These are phyloP conservation scores for Magallana ariakensis DNA, from an alignment of 1,140 invertebrate genomes.

Conservation along the genomic window DNA sequence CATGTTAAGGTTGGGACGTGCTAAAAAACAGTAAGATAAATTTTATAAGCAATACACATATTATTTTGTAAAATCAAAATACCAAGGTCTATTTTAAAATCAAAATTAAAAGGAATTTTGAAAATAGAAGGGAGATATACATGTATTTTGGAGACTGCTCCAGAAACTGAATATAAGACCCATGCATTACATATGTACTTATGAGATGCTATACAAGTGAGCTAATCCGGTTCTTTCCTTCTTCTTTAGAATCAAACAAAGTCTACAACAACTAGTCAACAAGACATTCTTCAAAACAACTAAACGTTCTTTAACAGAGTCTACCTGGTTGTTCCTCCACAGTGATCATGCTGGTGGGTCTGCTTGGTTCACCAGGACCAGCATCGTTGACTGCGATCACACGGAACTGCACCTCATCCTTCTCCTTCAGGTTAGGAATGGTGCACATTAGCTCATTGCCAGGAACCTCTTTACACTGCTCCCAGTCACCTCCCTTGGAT, in stretches of 20 bases:
- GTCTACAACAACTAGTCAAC: too few relatives aligned
- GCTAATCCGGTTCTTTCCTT: too few relatives aligned
- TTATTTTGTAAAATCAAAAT: too few relatives aligned
- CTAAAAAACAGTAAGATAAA: slow-evolving; percentile 78
- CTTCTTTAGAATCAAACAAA: too few relatives aligned
- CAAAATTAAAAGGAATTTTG: background rate
- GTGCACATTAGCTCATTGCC: slow-evolving; percentile 78
- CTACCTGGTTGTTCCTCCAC: slow-evolving; percentile 93
- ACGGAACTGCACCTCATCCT: slow-evolving; percentile 97
- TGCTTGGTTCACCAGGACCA: slow-evolving; percentile 94
- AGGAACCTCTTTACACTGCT: slow-evolving; percentile 94
- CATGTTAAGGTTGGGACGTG: slow-evolving; percentile 97
- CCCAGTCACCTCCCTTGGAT: slow-evolving; percentile 90
- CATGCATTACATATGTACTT: too few relatives aligned
- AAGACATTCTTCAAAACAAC: background rate
- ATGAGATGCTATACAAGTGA: too few relatives aligned
- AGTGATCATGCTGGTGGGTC: slow-evolving; percentile 88
- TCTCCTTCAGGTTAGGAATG: slow-evolving; percentile 91
- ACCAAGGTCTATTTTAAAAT: too few relatives aligned
- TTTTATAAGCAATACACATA: background rate
- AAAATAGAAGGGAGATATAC: background rate
- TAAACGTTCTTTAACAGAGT: background rate
- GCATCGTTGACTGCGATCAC: slow-evolving; percentile 97
- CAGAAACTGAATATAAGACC: too few relatives aligned
- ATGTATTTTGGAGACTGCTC: too few relatives aligned